These are phyloP conservation scores for Parnassius mnemosyne DNA, from an alignment of 2,888 invertebrate species.

Conservation along the genomic window DNA sequence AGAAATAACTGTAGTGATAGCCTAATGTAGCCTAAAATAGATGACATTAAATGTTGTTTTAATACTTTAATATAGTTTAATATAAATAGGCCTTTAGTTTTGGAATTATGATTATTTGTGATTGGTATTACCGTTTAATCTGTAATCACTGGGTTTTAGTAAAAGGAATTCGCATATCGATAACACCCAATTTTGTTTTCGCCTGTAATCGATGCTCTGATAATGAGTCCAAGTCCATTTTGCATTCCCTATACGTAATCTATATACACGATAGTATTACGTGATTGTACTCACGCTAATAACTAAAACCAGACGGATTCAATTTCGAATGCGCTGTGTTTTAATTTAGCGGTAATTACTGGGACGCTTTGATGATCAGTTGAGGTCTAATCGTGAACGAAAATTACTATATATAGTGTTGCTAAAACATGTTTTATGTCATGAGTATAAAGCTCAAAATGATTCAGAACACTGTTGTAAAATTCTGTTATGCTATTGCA, in stretches of 20 bases:
- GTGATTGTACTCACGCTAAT: constrained; percentile 57
- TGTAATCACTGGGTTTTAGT: constrained; percentile 6
- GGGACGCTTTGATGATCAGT: constrained; percentile 38
- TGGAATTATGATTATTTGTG: too few species aligned
- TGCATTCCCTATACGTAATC: constrained; percentile 36
- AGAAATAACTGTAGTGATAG: too few species aligned
- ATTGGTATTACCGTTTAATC: too few species aligned
- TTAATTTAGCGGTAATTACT: constrained; percentile 48
- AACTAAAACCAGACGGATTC: constrained; percentile 47
- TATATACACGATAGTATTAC: constrained; percentile 45
- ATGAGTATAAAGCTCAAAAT: background rate
- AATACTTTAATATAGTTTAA: too few species aligned
- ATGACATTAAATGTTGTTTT: too few species aligned
- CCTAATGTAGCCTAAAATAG: too few species aligned
- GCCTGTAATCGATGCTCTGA: constrained; percentile 54
- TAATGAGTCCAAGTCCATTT: constrained; percentile 49
- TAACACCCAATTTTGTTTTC: constrained; percentile 28
- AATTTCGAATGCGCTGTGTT: constrained; percentile 49
- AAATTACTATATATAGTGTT: constrained; percentile 11
- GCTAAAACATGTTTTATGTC: background rate
- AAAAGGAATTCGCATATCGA: constrained; percentile 26
- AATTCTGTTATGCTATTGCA: constrained; percentile 10
- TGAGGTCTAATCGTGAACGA: constrained; percentile 27
- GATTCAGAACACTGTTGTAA: background rate
- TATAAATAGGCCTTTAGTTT: too few species aligned